Conservation (phyloP, 2,888 invertebrate genomes). For the Eristalis tenax region DNA sequence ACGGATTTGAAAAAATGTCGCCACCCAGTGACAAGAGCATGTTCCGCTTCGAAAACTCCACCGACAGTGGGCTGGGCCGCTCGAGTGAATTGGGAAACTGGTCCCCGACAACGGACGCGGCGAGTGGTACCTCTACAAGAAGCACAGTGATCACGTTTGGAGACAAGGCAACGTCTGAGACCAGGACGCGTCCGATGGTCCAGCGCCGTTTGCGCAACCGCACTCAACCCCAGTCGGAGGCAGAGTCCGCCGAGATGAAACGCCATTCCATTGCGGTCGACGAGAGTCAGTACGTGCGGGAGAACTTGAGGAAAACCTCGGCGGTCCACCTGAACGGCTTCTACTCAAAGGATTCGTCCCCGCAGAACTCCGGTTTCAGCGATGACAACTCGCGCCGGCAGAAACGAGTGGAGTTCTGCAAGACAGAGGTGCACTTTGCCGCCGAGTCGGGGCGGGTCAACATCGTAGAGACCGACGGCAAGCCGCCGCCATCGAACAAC, state of each 20-base stretch:
- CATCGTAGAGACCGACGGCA: constrained; percentile 93
- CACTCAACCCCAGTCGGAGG: constrained; percentile 63
- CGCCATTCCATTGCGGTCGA: constrained; percentile 84
- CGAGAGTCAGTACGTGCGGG: constrained; percentile 82
- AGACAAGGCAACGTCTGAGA: constrained; percentile 64
- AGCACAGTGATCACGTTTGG: constrained; percentile 80
- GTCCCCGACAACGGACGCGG: constrained; percentile 78
- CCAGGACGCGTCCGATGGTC: constrained; percentile 53
- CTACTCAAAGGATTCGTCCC: constrained; percentile 59
- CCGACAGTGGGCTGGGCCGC: constrained; percentile 89
- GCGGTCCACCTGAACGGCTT: constrained; percentile 79
- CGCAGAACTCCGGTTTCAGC: constrained; percentile 53
- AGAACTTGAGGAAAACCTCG: constrained; percentile 78
- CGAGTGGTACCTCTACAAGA: constrained; percentile 67
- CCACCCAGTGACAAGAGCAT: constrained; percentile 79
- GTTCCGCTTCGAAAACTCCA: constrained; percentile 87
- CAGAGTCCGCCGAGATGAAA: constrained; percentile 77
- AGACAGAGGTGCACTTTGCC: constrained; percentile 93
- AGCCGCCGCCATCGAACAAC: constrained; percentile 92
- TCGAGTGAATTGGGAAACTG: constrained; percentile 85
- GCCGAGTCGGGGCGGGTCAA: constrained; percentile 92
- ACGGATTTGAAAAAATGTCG: constrained; percentile 86
- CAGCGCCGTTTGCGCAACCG: constrained; percentile 72
- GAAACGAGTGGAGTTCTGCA: constrained; percentile 90
- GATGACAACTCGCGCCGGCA: constrained; percentile 81